Percentiles rank a stretch among this genome's conserved stretches.
phyloP scores from a whole-genome alignment of 1,140 invertebrate genomes.

The Hyles vespertilio region DNA sequence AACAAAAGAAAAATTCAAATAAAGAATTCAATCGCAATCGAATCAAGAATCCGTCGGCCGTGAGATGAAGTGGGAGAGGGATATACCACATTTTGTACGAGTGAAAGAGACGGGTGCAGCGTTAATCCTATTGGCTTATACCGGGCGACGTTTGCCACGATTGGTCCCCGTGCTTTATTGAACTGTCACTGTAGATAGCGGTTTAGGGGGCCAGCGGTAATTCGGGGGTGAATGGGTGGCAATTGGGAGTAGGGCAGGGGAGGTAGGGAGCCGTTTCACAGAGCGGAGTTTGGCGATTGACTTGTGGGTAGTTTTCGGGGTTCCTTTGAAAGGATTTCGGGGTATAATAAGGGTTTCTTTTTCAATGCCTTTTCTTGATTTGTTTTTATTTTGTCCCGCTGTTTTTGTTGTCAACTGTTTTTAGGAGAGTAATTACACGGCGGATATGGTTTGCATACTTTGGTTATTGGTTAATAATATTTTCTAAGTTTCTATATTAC shows the following conservation, averaged over 20 bases:
- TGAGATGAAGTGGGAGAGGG: constrained; percentile 39
- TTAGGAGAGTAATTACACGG: no score
- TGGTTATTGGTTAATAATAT: no score
- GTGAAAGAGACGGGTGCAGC: constrained; percentile 42
- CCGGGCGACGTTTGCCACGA: constrained; percentile 71
- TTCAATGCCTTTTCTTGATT: constrained; percentile 2
- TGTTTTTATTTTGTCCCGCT: background rate
- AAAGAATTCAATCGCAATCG: constrained; percentile 71
- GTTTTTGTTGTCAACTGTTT: background rate
- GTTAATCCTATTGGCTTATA: constrained; percentile 76
- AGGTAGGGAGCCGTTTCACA: constrained; percentile 49
- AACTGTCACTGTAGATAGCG: constrained; percentile 72
- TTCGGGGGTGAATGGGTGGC: constrained; percentile 57
- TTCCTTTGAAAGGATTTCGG: constrained; percentile 34
- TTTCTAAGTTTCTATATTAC: no score
- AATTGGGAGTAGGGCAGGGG: constrained; percentile 25
- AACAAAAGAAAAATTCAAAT: constrained; percentile 66
- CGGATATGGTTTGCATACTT: no score
- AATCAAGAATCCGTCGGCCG: constrained; percentile 66
- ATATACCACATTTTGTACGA: constrained; percentile 14
- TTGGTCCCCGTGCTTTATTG: constrained; percentile 72
- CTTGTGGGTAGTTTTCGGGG: constrained; percentile 70
- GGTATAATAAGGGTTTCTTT: constrained; percentile 7
- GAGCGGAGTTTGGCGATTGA: constrained; percentile 70
- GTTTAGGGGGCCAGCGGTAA: constrained; percentile 68